phyloP scores from a whole-genome alignment of 2,797 vertebrate genomes.

The Mus caroli region DNA sequence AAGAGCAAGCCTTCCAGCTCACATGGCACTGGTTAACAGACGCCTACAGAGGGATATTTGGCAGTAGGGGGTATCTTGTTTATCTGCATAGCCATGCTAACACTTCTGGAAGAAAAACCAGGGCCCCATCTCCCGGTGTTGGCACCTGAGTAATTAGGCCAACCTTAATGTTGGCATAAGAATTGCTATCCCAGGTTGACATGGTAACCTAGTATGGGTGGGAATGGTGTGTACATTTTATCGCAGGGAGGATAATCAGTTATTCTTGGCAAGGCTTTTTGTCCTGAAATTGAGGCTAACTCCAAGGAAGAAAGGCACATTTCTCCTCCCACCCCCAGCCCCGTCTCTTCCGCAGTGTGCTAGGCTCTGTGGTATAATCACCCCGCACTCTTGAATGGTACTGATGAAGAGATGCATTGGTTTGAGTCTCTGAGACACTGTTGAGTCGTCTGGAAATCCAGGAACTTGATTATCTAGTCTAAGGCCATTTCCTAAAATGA shows the following conservation, averaged over 20 bases:
- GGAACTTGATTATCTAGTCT: slow-evolving; percentile 38
- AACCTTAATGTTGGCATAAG: slow-evolving; percentile 42
- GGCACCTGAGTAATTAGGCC: slow-evolving; percentile 58
- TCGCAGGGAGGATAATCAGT: slow-evolving; percentile 64
- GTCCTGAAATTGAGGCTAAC: slow-evolving; percentile 59
- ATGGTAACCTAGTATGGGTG: slow-evolving; percentile 54
- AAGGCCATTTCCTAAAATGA: slow-evolving; percentile 40
- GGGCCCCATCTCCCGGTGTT: slow-evolving; percentile 40
- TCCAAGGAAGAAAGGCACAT: slow-evolving; percentile 33
- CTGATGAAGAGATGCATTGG: not conserved
- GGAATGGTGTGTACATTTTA: slow-evolving; percentile 75
- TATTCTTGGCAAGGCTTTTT: slow-evolving; percentile 66
- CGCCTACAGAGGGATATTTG: slow-evolving; percentile 27
- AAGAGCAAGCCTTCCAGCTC: slow-evolving; percentile 69
- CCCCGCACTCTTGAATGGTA: not conserved
- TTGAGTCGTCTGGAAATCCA: slow-evolving; percentile 52
- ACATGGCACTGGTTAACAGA: slow-evolving; percentile 22
- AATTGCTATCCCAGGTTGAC: slow-evolving; percentile 29
- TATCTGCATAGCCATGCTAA: slow-evolving; percentile 55
- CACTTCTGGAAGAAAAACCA: slow-evolving; percentile 51
- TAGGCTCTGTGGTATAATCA: slow-evolving; percentile 8
- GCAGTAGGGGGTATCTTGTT: slow-evolving; percentile 55
- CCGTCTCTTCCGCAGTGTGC: not conserved
- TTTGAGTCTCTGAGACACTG: not conserved
- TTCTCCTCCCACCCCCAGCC: not conserved